Conservation (phyloP, 2,797 vertebrate genomes). For the Carcharodon carcharias region DNA sequence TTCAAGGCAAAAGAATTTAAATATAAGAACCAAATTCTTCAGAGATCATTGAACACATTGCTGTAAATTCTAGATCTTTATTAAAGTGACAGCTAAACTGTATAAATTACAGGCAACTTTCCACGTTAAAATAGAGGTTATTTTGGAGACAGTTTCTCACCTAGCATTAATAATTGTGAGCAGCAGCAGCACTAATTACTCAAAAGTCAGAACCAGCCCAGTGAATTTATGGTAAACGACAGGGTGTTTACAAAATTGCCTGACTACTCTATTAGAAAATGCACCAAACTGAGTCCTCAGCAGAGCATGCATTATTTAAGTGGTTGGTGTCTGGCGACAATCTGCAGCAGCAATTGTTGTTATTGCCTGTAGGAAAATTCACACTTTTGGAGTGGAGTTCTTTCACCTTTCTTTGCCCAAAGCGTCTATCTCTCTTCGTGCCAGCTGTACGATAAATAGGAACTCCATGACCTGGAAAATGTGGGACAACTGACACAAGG, state of each 20-base stretch:
- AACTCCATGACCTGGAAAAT: constrained; percentile 76
- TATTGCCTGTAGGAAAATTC: constrained; percentile 64
- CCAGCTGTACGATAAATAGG: constrained; percentile 66
- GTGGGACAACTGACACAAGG: constrained; percentile 73
- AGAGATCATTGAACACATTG: not conserved
- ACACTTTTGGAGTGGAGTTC: constrained; percentile 66
- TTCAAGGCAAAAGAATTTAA: constrained; percentile 12
- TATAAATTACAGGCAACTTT: constrained; percentile 16
- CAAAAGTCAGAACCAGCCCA: constrained; percentile 54
- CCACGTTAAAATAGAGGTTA: not conserved
- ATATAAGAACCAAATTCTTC: not conserved
- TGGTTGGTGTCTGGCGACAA: constrained; percentile 63
- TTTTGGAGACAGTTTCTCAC: constrained; percentile 47
- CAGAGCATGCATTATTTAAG: constrained; percentile 68
- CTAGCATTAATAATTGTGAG: constrained; percentile 59
- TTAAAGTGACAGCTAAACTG: constrained; percentile 18
- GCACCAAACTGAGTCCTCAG: constrained; percentile 57
- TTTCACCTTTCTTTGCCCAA: constrained; percentile 67
- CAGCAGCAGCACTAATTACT: constrained; percentile 61
- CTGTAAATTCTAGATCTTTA: not conserved
- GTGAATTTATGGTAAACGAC: constrained; percentile 60
- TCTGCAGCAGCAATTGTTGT: constrained; percentile 59
- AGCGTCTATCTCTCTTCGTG: constrained; percentile 59
- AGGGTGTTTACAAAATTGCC: constrained; percentile 64
- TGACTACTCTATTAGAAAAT: constrained; percentile 63